Evolutionary conservation across 2,113 vertebrate genomes (phyloP).

Genomic region (Chrysemys picta): DNA sequence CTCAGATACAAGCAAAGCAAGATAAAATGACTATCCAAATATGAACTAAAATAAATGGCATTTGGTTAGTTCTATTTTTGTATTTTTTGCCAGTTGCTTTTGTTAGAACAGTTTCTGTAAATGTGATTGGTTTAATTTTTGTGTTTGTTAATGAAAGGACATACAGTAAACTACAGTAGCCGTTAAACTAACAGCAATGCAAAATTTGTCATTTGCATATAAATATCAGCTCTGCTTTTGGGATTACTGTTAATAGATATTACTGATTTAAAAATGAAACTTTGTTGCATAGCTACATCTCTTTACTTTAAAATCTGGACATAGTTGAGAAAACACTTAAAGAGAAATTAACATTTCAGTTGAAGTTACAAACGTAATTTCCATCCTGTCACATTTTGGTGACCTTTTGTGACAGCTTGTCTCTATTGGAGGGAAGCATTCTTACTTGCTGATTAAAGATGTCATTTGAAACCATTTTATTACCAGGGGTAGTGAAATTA

Average conservation of each 20-base stretch:
- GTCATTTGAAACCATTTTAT: constrained; percentile 96
- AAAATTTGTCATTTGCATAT: constrained; percentile 26
- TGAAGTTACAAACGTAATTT: constrained; percentile 90
- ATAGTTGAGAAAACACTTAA: constrained; percentile 81
- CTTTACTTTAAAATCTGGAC: constrained; percentile 71
- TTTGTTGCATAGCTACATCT: constrained; percentile 46
- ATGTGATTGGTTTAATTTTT: neutral
- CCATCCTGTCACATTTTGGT: constrained; percentile 89
- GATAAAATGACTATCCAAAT: neutral
- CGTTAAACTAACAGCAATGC: neutral
- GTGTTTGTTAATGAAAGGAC: constrained; percentile 23
- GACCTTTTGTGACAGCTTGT: constrained; percentile 93
- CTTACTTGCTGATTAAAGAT: constrained; percentile 90
- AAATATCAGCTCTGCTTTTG: constrained; percentile 30
- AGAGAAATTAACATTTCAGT: constrained; percentile 89
- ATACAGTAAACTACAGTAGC: neutral
- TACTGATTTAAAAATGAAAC: constrained; percentile 54
- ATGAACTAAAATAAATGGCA: neutral
- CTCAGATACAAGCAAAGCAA: neutral
- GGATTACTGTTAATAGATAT: constrained; percentile 13
- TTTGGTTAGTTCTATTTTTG: neutral
- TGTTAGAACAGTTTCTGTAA: neutral
- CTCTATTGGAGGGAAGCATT: constrained; percentile 86
- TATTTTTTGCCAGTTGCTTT: neutral
- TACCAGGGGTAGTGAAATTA: constrained; percentile 88